These are phyloP conservation scores for Polymixis lichenea DNA, from an alignment of 2,888 invertebrate species.

Conservation along the genomic window DNA sequence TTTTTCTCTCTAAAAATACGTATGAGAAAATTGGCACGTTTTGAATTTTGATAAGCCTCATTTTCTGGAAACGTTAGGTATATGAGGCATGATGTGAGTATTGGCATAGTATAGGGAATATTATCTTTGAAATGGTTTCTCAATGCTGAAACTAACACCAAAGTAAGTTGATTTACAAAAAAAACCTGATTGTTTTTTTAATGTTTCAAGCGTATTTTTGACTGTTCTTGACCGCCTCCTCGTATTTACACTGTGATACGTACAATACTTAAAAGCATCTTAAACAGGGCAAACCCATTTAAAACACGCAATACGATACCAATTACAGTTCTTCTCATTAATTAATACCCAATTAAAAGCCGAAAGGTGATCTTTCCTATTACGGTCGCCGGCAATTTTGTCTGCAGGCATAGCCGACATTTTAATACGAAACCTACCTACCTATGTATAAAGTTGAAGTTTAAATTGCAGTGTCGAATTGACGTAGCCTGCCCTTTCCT, in stretches of 20 bases:
- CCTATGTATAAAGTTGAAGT: not conserved
- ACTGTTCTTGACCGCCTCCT: not conserved
- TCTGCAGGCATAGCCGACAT: conserved; percentile 11
- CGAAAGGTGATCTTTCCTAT: conserved; percentile 28
- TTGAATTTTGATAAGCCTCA: no score
- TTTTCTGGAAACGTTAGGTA: not conserved
- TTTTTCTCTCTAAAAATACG: no score
- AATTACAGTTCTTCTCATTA: conserved; percentile 11
- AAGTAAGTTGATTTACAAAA: not conserved
- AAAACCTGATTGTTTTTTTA: no score
- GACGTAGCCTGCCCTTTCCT: conserved; percentile 42
- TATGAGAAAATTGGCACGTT: no score
- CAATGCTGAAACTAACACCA: not conserved
- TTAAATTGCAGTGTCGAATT: conserved; percentile 20
- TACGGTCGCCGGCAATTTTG: conserved; percentile 8
- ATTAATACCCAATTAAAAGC: conserved; percentile 30
- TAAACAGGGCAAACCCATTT: not conserved
- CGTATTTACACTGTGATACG: not conserved
- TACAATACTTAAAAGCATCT: not conserved
- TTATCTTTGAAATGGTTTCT: not conserved
- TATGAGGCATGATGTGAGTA: not conserved
- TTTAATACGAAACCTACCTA: conserved; percentile 9
- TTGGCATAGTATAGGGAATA: not conserved
- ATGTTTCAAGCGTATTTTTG: not conserved
- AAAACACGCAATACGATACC: not conserved